phyloP scores from a whole-genome alignment of 2,113 vertebrate species.

The Anhinga anhinga region DNA sequence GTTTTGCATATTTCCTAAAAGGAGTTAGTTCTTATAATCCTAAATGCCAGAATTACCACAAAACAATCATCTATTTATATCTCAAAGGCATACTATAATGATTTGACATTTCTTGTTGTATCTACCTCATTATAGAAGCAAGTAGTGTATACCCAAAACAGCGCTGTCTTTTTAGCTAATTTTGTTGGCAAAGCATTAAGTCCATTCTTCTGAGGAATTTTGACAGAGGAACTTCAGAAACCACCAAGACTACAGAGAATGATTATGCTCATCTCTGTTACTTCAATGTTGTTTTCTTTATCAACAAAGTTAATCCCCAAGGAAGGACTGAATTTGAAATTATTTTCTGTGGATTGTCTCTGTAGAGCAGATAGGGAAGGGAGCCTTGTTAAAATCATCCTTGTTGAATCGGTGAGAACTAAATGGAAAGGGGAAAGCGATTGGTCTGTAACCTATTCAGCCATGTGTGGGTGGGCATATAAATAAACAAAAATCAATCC shows the following conservation, averaged over 20 bases:
- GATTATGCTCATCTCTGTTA: background rate
- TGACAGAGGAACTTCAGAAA: background rate
- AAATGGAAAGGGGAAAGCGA: background rate
- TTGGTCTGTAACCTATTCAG: background rate
- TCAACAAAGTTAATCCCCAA: background rate
- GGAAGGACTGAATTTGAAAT: background rate
- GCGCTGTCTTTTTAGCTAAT: background rate
- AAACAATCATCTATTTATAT: background rate
- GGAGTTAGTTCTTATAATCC: background rate
- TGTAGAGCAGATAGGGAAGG: background rate
- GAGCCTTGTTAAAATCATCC: background rate
- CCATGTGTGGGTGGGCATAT: background rate
- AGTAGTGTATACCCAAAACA: background rate
- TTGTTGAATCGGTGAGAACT: background rate
- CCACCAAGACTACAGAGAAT: background rate
- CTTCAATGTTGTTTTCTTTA: background rate
- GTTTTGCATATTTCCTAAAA: background rate
- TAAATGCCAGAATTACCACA: background rate
- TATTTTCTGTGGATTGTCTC: background rate
- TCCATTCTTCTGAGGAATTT: background rate
- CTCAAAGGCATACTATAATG: background rate
- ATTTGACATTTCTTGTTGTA: background rate
- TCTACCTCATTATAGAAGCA: background rate
- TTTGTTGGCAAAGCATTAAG: background rate
- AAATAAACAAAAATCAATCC: conserved; percentile 42